Evolutionary conservation across 2,113 vertebrate species (phyloP).

Genomic region (Tupaia chinensis): DNA sequence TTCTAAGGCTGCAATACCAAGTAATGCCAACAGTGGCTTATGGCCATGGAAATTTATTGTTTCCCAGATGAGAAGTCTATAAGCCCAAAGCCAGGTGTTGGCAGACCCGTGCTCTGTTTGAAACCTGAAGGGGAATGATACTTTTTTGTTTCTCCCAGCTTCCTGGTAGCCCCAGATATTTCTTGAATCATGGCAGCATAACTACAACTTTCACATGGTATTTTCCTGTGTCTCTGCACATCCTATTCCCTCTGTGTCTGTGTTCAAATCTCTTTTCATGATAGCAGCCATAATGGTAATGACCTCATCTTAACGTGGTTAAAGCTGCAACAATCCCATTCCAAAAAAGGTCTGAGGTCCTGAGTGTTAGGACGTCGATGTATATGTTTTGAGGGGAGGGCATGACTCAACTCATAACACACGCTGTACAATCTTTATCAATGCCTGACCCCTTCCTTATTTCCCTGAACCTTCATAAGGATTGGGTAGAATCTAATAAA

Average conservation of each 20-base stretch:
- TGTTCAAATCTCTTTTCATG: background rate
- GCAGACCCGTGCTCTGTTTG: background rate
- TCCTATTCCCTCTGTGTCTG: background rate
- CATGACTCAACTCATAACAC: background rate
- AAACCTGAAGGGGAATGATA: background rate
- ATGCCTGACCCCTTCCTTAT: background rate
- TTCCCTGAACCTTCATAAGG: background rate
- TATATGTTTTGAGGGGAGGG: background rate
- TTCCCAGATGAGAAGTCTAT: background rate
- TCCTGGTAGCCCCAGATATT: background rate
- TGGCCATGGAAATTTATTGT: background rate
- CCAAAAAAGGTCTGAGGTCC: background rate
- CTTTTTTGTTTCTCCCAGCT: background rate
- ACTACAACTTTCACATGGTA: no score
- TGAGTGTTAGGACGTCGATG: background rate
- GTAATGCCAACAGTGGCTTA: background rate
- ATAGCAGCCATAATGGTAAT: background rate
- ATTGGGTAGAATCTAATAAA: background rate
- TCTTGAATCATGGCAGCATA: background rate
- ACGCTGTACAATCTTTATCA: background rate
- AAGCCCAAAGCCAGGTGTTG: background rate
- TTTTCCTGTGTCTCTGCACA: background rate
- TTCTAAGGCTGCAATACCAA: background rate
- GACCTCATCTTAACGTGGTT: background rate
- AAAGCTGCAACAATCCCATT: background rate